Evolutionary conservation across 2,888 invertebrate genomes (phyloP).

Genomic region (Sisyra terminalis): DNA sequence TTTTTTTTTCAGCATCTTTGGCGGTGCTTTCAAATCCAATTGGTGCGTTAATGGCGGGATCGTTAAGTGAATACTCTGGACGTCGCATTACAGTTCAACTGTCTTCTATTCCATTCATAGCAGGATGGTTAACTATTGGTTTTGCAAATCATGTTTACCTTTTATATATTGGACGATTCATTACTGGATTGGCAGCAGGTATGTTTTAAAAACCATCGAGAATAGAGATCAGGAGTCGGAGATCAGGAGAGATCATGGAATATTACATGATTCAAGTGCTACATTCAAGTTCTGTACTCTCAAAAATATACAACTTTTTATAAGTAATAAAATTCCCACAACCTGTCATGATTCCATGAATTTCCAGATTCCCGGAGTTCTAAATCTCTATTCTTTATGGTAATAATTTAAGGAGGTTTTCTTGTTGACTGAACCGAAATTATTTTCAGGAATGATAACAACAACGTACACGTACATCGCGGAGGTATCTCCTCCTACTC

Average conservation of each 20-base stretch:
- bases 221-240: too few species aligned
- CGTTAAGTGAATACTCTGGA: constrained; percentile 49
- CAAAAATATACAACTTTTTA: too few species aligned
- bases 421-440: not conserved
- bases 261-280: not conserved
- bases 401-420: not conserved
- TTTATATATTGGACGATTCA: constrained; percentile 47
- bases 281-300: too few species aligned
- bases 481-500: constrained; percentile 49
- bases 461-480: constrained; percentile 51
- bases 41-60: constrained; percentile 49
- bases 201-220: too few species aligned
- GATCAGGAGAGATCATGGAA: too few species aligned
- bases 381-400: not conserved
- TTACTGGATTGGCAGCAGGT: constrained; percentile 55
- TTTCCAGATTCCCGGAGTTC: not conserved
- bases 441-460: constrained; percentile 44
- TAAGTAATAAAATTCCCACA: too few species aligned
- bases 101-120: constrained; percentile 46
- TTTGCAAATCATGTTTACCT: constrained; percentile 41
- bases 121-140: constrained; percentile 54
- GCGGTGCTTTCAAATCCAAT: constrained; percentile 57
- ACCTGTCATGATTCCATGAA: not conserved
- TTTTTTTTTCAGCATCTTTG: constrained; percentile 38
- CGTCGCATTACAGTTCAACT: constrained; percentile 44